Evolutionary conservation across 1,140 invertebrate genomes (phyloP).

Genomic region (Lepidurus arcticus): DNA sequence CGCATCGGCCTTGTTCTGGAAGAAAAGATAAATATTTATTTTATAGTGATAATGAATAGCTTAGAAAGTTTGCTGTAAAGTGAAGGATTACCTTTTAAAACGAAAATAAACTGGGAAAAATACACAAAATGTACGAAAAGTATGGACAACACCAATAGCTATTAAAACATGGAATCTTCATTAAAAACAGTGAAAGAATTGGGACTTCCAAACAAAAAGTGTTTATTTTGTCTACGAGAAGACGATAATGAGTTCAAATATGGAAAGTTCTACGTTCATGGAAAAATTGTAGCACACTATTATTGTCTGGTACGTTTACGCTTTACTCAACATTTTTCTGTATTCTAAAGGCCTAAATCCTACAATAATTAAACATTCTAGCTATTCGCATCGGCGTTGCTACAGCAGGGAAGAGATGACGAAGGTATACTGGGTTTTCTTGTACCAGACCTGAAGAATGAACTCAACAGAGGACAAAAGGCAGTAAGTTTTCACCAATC

Average conservation of each 20-base stretch:
- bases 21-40: too few species aligned
- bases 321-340: not conserved
- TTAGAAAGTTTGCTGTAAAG: too few species aligned
- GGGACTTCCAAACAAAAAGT: slow-evolving; percentile 36
- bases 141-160: not conserved
- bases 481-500: slow-evolving; percentile 46
- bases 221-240: slow-evolving; percentile 48
- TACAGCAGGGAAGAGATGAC: slow-evolving; percentile 53
- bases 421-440: slow-evolving; percentile 61
- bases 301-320: slow-evolving; percentile 49
- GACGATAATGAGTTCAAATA: slow-evolving; percentile 49
- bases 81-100: too few species aligned
- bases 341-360: not conserved
- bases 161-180: not conserved
- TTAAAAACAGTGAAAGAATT: not conserved
- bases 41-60: too few species aligned
- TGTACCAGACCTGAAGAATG: slow-evolving; percentile 53
- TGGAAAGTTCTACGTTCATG: slow-evolving; percentile 50
- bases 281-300: slow-evolving; percentile 50
- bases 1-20: too few species aligned
- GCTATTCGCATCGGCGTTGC: slow-evolving; percentile 57
- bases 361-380: slow-evolving; percentile 42
- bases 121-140: not conserved
- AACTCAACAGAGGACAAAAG: slow-evolving; percentile 51
- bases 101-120: not conserved